Evolutionary conservation across 2,113 vertebrate species (phyloP), one percentile per base, ranked within the genome.

Genomic region (Lophochroa leadbeateri): DNA sequence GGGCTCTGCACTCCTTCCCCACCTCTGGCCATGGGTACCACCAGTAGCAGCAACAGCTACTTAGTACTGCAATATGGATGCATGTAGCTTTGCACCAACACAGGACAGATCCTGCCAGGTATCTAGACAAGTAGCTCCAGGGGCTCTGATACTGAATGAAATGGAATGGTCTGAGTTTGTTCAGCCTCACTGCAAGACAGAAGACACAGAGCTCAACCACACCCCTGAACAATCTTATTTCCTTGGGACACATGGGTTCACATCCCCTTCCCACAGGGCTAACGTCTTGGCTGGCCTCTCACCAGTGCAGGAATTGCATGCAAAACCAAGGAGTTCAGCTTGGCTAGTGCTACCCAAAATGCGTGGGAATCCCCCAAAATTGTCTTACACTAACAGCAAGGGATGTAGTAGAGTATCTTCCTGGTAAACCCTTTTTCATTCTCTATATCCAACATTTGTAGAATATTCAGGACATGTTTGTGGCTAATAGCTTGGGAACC

Each of bases 361-460:
- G 14, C 8, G 6, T 16, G 46, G 35, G 27, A 43, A 65, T n/a
- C n/a, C 17, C 6, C 33, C 12, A 13, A 0, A 9, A 0, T 10
- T n/a, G 25, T 29, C 49, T 33, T 6, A 35, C 18, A 3, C 11
- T 10, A 53, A n/a, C 13, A 71, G 3, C 49, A 60, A 43, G 28
- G 27, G 24, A 81, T 15, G 31, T 3, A 60, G 14, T 46, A 49
- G 13, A 17, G n/a, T 29, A 17, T 65, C 81, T 77, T 53, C 3
- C 14, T n/a, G 27, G 31, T 39, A 16, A 43, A 7, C 8, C 11
- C 28, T 55, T 60, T 43, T 70, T 31, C 20, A 29, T 21, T 29
- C 44, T 49, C 5, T 19, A 65, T 81, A 65, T 21, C 18, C 47
- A 23, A 14, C 7, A 21, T 67, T n/a, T 85, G 17, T 19, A 19